phyloP scores from a whole-genome alignment of 1,140 invertebrate species.

The Parasteatoda tepidariorum region DNA sequence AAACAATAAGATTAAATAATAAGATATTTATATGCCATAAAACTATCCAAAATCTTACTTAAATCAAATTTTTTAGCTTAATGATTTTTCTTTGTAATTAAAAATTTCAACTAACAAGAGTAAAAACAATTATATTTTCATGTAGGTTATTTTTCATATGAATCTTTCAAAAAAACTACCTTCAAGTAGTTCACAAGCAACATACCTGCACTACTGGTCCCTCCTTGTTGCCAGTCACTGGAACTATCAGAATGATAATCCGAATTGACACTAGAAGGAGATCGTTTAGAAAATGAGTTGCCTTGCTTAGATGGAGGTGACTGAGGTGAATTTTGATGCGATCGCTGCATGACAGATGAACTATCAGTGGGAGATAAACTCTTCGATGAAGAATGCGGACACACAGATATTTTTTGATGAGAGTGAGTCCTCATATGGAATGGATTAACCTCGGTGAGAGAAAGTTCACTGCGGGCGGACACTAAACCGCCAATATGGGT shows the following conservation, averaged over 20 bases:
- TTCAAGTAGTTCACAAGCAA: too few relatives aligned
- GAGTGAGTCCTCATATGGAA: constrained; percentile 57
- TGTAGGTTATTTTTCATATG: too few relatives aligned
- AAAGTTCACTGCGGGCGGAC: constrained; percentile 60
- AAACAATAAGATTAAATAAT: too few relatives aligned
- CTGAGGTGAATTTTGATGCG: constrained; percentile 1
- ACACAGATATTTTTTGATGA: constrained; percentile 38
- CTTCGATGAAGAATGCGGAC: constrained; percentile 28
- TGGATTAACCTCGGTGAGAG: constrained; percentile 42
- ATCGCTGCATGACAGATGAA: not conserved
- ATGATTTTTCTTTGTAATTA: too few relatives aligned
- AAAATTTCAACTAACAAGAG: too few relatives aligned
- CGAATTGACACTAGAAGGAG: constrained; percentile 47
- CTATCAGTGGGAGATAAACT: constrained; percentile 32
- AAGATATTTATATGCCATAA: too few relatives aligned
- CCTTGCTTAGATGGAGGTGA: constrained; percentile 29
- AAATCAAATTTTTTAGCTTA: too few relatives aligned
- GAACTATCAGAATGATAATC: constrained; percentile 71
- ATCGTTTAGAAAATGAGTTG: constrained; percentile 27
- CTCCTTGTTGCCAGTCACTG: constrained; percentile 66
- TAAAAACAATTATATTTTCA: too few relatives aligned
- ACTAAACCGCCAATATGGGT: constrained; percentile 59
- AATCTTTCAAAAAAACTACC: too few relatives aligned
- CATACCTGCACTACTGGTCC: constrained; percentile 67
- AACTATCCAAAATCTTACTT: too few relatives aligned